Evolutionary conservation across 2,888 invertebrate genomes (phyloP).

Genomic region (Holacanthella duospinosa): DNA sequence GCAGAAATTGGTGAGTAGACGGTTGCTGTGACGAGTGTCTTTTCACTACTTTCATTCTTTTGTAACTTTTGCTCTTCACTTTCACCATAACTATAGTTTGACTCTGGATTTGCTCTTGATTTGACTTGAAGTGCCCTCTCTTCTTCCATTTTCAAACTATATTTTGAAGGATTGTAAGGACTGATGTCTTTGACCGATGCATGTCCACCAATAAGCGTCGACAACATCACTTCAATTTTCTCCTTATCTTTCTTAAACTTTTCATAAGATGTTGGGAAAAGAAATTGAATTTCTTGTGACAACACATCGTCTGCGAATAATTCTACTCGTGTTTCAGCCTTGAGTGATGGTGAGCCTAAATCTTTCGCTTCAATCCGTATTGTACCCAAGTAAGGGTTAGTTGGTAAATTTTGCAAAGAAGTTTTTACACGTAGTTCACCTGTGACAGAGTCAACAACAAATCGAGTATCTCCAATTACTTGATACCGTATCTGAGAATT

Average conservation of each 20-base stretch:
- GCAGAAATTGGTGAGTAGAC: neutral
- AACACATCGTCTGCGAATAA: conserved; percentile 67
- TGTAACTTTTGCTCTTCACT: neutral
- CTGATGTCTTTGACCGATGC: conserved; percentile 43
- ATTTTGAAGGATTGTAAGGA: neutral
- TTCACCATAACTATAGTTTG: neutral
- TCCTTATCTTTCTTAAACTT: conserved; percentile 61
- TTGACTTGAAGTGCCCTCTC: too few species aligned
- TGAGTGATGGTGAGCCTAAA: conserved; percentile 61
- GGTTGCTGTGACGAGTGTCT: neutral
- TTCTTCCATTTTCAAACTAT: neutral
- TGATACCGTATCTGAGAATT: conserved; percentile 31
- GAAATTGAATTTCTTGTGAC: conserved; percentile 66
- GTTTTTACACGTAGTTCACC: conserved; percentile 30
- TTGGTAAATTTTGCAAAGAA: conserved; percentile 20
- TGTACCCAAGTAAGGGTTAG: conserved; percentile 28
- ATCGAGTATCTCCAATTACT: conserved; percentile 22
- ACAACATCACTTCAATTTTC: conserved; percentile 63
- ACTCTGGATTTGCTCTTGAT: neutral
- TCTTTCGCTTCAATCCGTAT: conserved; percentile 29
- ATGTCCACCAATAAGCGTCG: conserved; percentile 66
- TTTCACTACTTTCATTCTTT: neutral
- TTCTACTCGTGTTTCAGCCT: conserved; percentile 60
- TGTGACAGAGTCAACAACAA: conserved; percentile 28
- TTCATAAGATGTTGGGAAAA: conserved; percentile 51